Conservation (phyloP, 2,113 vertebrate genomes). For the Sander lucioperca region DNA sequence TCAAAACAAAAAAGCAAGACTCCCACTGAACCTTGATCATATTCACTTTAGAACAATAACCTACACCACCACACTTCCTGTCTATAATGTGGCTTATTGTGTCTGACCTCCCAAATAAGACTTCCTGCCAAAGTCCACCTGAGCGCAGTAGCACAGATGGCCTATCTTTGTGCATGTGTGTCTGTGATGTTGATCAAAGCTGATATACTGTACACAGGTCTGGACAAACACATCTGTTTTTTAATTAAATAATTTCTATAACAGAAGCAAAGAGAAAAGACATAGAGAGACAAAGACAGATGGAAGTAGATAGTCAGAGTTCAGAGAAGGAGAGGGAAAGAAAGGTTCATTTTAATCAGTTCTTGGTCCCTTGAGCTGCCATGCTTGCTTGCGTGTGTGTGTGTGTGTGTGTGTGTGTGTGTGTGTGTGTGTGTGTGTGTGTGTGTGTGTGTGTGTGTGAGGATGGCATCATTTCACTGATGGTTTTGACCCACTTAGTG, state of each 20-base stretch:
- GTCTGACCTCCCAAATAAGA: slow-evolving; percentile 55
- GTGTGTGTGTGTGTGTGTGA: slow-evolving; percentile 14
- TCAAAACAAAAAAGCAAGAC: neutral
- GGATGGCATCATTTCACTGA: slow-evolving; percentile 69
- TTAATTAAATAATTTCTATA: slow-evolving; percentile 56
- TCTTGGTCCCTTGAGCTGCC: slow-evolving; percentile 55
- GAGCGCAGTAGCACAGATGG: slow-evolving; percentile 65
- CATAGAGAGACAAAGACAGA: slow-evolving; percentile 16
- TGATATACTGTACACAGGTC: slow-evolving; percentile 43
- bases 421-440: slow-evolving; percentile 14
- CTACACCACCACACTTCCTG: slow-evolving; percentile 55
- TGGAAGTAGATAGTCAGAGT: slow-evolving; percentile 24
- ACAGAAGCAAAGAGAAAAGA: slow-evolving; percentile 3
- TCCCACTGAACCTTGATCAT: slow-evolving; percentile 6
- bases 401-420: slow-evolving; percentile 10
- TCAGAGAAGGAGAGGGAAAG: slow-evolving; percentile 13
- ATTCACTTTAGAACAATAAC: slow-evolving; percentile 41
- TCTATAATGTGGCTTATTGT: slow-evolving; percentile 60
- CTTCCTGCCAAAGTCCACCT: slow-evolving; percentile 75
- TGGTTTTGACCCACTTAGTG: slow-evolving; percentile 73
- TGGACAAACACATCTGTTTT: slow-evolving; percentile 65
- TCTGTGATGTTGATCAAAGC: slow-evolving; percentile 67
- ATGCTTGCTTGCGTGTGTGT: slow-evolving; percentile 9
- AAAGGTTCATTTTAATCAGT: slow-evolving; percentile 58
- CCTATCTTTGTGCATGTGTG: slow-evolving; percentile 31